Conservation (phyloP, 2,888 invertebrate species). For the Hemicrepidius hirtus region DNA sequence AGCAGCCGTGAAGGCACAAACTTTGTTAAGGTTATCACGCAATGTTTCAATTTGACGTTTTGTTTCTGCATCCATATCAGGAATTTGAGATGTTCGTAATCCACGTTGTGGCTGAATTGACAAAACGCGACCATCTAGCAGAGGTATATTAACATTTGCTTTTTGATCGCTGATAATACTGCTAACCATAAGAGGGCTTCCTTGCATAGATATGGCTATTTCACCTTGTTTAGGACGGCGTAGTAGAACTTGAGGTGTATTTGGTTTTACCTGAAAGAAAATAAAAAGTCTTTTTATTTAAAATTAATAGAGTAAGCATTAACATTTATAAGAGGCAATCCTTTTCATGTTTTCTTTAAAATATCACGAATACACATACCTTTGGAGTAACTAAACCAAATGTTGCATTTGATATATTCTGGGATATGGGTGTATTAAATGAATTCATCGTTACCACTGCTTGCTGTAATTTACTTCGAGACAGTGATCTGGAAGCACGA, state of each 20-base stretch:
- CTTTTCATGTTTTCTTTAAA: no score
- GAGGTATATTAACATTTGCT: constrained; percentile 81
- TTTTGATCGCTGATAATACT: constrained; percentile 72
- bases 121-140: constrained; percentile 78
- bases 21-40: constrained; percentile 71
- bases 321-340: no score
- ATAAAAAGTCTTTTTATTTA: no score
- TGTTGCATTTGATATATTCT: constrained; percentile 49
- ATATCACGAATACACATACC: constrained; percentile 53
- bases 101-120: constrained; percentile 77
- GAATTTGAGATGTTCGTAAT: constrained; percentile 70
- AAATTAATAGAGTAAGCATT: no score
- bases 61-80: constrained; percentile 70
- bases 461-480: constrained; percentile 52
- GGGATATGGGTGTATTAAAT: constrained; percentile 56
- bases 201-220: constrained; percentile 80
- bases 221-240: constrained; percentile 79
- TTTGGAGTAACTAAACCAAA: constrained; percentile 66
- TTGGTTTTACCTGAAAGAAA: constrained; percentile 74
- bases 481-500: constrained; percentile 59
- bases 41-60: constrained; percentile 73
- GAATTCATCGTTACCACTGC: constrained; percentile 9
- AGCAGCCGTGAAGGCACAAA: constrained; percentile 43
- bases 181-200: constrained; percentile 79
- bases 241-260: constrained; percentile 77